Evolutionary conservation across 1,140 invertebrate genomes (phyloP).

Genomic region (Patella vulgata): DNA sequence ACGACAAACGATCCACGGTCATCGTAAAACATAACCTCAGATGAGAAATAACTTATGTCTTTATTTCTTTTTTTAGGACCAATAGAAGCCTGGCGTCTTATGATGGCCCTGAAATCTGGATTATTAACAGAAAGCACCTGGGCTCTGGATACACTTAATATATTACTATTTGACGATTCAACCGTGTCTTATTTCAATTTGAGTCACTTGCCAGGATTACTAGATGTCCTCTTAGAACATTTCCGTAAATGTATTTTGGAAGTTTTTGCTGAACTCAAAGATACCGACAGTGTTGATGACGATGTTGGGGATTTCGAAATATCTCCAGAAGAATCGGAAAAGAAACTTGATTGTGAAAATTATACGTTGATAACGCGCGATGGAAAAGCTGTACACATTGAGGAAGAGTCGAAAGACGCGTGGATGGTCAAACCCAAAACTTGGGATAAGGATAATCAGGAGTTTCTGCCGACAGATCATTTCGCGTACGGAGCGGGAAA

Average conservation of each 20-base stretch:
- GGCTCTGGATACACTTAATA: slow-evolving; percentile 75
- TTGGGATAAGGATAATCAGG: slow-evolving; percentile 74
- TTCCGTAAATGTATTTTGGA: slow-evolving; percentile 88
- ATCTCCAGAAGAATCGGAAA: slow-evolving; percentile 18
- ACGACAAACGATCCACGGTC: no score
- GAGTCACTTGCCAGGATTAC: slow-evolving; percentile 87
- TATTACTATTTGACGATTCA: slow-evolving; percentile 74
- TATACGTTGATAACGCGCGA: slow-evolving; percentile 82
- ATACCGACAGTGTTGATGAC: slow-evolving; percentile 73
- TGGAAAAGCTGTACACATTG: slow-evolving; percentile 80
- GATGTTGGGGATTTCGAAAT: slow-evolving; percentile 18
- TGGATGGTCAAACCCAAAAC: slow-evolving; percentile 80
- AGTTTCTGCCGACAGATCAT: slow-evolving; percentile 67
- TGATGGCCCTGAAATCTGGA: slow-evolving; percentile 97
- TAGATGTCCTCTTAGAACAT: slow-evolving; percentile 92
- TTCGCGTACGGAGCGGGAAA: slow-evolving; percentile 60
- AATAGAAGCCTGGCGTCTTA: slow-evolving; percentile 95
- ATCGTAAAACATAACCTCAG: no score
- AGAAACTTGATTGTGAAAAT: slow-evolving; percentile 67
- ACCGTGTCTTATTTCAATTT: slow-evolving; percentile 93
- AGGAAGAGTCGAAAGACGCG: slow-evolving; percentile 73
- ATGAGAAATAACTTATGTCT: no score
- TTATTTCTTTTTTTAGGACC: slow-evolving; percentile 49
- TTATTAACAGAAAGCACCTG: slow-evolving; percentile 95
- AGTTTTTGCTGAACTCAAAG: slow-evolving; percentile 79